Evolutionary conservation across 2,113 vertebrate genomes (phyloP), one percentile per base, ranked within the genome.

Genomic region (Phaethornis superciliosus): DNA sequence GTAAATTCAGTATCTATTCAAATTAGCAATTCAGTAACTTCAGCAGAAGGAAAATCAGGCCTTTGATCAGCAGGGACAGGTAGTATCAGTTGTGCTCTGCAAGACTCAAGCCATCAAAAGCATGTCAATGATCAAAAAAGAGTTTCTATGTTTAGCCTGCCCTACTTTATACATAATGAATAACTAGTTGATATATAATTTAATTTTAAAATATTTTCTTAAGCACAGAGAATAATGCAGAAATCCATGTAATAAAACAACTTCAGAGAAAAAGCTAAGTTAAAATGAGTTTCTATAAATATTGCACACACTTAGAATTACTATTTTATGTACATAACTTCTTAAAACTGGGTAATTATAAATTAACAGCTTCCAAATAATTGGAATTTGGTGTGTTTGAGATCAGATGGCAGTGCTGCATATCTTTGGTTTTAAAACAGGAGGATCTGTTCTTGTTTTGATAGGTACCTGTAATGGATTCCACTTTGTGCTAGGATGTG

Each of bases 291-390:
- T 96, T 87, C 90, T 97, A 98, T 98, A 98, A 98, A 98, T 99
- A 99, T 98, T 99, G 98, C 98, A 99, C 98, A 98, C 98, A 99
- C 98, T 97, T 98, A 97, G 93, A 97, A 98, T 96, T 97, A 96
- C 97, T 97, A 96, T 96, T 95, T 98, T 96, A 96, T 85, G 78
- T 97, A 96, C 83, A 96, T 76, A 93, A 96, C 46, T 92, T 76
- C 94, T 96, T 95, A 84, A 95, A 95, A 85, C 72, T 89, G 93
- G 88, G 95, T 55, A 94, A 56, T 69, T 96, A 97, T 96, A 97
- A 97, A 97, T 97, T 97, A 97, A 95, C 74, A 80, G 60, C 37
- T 95, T 95, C 90, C 79, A 84, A 92, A 92, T 79, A 83, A 76
- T 9, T 91, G 67, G 52, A 44, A 81, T 91, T 87, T 76, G 76